phyloP scores from a whole-genome alignment of 2,888 invertebrate species.

The Ectemnius continuus region DNA sequence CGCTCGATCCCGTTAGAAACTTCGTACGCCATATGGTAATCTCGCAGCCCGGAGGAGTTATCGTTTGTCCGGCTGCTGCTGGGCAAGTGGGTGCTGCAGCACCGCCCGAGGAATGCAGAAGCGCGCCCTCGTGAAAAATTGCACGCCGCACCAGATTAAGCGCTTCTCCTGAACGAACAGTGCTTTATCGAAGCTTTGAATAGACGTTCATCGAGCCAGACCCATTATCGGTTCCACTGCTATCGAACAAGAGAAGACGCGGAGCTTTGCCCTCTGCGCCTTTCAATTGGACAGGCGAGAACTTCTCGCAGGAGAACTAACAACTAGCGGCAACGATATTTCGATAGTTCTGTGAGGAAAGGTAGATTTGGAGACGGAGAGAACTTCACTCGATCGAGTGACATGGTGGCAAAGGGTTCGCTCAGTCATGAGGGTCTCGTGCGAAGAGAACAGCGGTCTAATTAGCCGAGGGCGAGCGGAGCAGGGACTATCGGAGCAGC shows the following conservation, averaged over 20 bases:
- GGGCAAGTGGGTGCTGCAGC: constrained; percentile 14
- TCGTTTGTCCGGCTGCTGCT: constrained; percentile 38
- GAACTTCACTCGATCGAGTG: background rate
- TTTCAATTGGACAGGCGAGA: too few species aligned
- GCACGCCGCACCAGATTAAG: too few species aligned
- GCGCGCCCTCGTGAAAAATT: background rate
- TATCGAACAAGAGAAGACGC: too few species aligned
- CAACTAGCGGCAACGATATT: too few species aligned
- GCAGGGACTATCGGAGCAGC: background rate
- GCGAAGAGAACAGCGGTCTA: background rate
- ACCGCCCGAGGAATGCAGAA: constrained; percentile 14
- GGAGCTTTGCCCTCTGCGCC: too few species aligned
- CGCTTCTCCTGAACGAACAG: too few species aligned
- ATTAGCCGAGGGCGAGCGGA: background rate
- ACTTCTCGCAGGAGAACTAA: too few species aligned
- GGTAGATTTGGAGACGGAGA: background rate
- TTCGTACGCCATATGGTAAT: constrained; percentile 52
- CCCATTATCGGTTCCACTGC: too few species aligned
- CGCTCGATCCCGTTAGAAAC: constrained; percentile 51
- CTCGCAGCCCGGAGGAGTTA: constrained; percentile 23
- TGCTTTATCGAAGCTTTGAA: constrained; percentile 19
- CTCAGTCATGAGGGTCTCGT: background rate
- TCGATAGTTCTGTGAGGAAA: background rate
- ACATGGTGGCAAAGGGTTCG: background rate
- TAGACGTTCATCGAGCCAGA: background rate